phyloP scores from a whole-genome alignment of 2,113 vertebrate genomes.

The Paramormyrops kingsleyae region DNA sequence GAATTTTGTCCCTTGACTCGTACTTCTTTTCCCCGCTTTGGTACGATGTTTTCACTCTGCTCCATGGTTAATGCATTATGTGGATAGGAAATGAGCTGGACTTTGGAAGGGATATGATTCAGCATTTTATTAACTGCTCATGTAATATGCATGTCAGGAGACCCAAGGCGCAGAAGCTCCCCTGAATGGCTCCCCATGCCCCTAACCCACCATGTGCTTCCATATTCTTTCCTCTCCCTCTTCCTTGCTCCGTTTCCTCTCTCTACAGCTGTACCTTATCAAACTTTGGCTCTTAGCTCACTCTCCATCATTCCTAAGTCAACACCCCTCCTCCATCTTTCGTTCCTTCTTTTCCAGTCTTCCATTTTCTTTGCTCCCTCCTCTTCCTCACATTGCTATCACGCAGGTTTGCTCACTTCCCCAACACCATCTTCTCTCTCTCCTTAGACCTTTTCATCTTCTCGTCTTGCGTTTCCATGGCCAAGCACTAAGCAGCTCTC shows the following conservation, averaged over 20 bases:
- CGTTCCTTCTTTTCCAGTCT: not conserved
- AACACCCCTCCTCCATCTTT: not conserved
- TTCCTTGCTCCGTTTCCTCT: not conserved
- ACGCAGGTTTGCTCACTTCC: not conserved
- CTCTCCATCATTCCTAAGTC: constrained; percentile 41
- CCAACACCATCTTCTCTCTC: constrained; percentile 18
- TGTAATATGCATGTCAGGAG: constrained; percentile 20
- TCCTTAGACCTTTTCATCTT: constrained; percentile 5
- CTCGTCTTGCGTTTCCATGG: not conserved
- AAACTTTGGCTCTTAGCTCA: constrained; percentile 40
- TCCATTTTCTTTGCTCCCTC: not conserved
- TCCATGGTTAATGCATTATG: constrained; percentile 14
- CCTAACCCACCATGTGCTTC: constrained; percentile 1
- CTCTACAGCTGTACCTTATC: constrained; percentile 57
- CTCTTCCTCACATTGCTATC: not conserved
- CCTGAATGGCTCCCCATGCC: constrained; percentile 15
- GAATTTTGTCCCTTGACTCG: not conserved
- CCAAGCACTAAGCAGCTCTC: not conserved
- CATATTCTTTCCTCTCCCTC: not conserved
- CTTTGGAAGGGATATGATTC: constrained; percentile 16
- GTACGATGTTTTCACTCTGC: not conserved
- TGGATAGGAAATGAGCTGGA: constrained; percentile 24
- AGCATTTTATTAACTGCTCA: constrained; percentile 33
- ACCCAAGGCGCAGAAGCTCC: not conserved
- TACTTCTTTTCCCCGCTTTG: not conserved